Conservation (phyloP, 2,113 vertebrate genomes). For the Eurystomus gularis region DNA sequence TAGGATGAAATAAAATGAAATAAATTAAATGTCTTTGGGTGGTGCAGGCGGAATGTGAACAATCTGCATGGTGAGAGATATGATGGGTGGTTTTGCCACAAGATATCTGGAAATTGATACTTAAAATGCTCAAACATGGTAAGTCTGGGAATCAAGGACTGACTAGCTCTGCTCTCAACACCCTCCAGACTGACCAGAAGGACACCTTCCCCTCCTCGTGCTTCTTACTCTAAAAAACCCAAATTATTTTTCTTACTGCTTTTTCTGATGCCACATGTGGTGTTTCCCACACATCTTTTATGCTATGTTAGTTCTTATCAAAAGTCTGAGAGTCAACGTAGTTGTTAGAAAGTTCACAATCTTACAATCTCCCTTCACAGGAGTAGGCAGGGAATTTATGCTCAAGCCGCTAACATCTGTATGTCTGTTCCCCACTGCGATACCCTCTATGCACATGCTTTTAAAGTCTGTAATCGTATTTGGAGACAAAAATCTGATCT, state of each 20-base stretch:
- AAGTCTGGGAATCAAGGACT: neutral
- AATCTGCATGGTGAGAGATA: neutral
- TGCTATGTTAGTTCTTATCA: neutral
- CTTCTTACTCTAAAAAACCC: neutral
- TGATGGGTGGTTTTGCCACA: neutral
- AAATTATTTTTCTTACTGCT: neutral
- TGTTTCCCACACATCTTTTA: neutral
- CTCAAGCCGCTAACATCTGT: fast-evolving
- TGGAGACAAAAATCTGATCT: neutral
- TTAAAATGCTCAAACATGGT: neutral
- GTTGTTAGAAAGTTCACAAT: neutral
- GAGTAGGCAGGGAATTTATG: neutral
- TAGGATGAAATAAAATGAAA: neutral
- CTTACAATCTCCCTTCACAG: fast-evolving
- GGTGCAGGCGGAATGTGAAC: neutral
- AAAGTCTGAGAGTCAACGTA: neutral
- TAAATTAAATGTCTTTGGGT: neutral
- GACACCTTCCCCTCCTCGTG: fast-evolving
- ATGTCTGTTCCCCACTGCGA: neutral
- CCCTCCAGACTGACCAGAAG: neutral
- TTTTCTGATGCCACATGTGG: neutral
- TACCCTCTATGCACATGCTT: neutral
- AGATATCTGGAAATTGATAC: neutral
- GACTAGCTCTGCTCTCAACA: neutral
- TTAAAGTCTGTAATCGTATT: neutral